Conservation (phyloP, 2,888 invertebrate genomes). For the Pteria penguin region DNA sequence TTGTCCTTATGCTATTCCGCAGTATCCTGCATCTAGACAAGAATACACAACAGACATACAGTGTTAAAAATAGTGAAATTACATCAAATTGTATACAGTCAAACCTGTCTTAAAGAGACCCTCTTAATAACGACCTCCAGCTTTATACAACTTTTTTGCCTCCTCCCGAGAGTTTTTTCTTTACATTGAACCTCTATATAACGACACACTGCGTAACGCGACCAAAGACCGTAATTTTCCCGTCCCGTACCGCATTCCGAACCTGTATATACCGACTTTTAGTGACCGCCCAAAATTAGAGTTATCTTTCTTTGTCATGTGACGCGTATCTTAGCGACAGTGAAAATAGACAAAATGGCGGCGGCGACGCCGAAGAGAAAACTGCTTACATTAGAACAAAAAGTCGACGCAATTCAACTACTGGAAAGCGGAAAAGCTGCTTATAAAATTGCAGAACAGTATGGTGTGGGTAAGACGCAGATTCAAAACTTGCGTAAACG, state of each 20-base stretch:
- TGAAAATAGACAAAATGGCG: constrained; percentile 19
- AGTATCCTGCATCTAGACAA: too few relatives aligned
- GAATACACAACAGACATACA: too few relatives aligned
- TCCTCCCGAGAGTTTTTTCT: background rate
- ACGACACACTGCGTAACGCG: background rate
- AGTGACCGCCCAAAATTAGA: background rate
- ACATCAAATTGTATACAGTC: too few relatives aligned
- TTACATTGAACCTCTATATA: background rate
- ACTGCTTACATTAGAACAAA: constrained; percentile 34
- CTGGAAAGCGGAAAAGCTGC: constrained; percentile 30
- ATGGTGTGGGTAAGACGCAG: constrained; percentile 47
- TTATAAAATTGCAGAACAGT: constrained; percentile 40
- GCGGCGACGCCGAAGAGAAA: constrained; percentile 25
- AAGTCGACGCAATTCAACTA: constrained; percentile 29
- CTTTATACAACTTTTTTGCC: background rate
- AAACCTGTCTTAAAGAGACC: background rate
- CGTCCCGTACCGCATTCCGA: background rate
- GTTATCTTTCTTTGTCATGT: background rate
- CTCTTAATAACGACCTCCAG: background rate
- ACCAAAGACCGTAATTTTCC: background rate
- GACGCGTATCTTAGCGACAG: background rate
- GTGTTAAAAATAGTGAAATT: too few relatives aligned
- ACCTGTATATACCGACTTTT: background rate
- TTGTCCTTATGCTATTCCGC: too few relatives aligned
- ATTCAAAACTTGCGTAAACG: constrained; percentile 45